A percentile compares a stretch with the other conserved stretches of the same genome.
Conservation (phyloP, 1,140 invertebrate species). For the Thrips palmi region DNA sequence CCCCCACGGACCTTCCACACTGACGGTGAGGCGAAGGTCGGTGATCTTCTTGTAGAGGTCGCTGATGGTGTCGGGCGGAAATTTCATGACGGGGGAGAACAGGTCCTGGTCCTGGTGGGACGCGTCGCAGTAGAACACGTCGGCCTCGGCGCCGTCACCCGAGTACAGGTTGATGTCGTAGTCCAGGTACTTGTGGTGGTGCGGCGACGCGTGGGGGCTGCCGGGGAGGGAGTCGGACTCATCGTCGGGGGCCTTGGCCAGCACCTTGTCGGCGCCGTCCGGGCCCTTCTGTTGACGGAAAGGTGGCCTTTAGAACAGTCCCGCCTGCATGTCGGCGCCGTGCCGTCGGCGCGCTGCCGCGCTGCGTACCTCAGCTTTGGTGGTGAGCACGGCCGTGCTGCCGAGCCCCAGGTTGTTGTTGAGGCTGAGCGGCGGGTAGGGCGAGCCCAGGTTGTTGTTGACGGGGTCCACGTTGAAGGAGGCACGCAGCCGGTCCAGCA, state of each 20-base stretch:
- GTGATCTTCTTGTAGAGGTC: constrained; percentile 34
- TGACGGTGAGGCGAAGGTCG: constrained; percentile 38
- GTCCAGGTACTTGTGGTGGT: too few species aligned
- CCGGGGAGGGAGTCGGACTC: constrained; percentile 37
- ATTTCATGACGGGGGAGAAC: constrained; percentile 22
- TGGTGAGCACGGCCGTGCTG: constrained; percentile 15
- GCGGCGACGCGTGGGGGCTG: constrained; percentile 37
- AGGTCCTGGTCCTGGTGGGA: too few species aligned
- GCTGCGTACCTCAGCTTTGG: constrained; percentile 16
- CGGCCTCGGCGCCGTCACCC: too few species aligned
- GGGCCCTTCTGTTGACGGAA: too few species aligned
- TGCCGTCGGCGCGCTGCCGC: too few species aligned
- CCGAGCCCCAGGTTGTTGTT: constrained; percentile 16
- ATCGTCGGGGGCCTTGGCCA: constrained; percentile 32
- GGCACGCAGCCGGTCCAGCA: constrained; percentile 36
- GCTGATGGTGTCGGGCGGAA: constrained; percentile 29
- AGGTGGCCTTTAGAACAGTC: too few species aligned
- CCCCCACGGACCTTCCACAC: constrained; percentile 32
- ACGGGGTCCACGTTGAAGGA: too few species aligned
- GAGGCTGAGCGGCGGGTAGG: constrained; percentile 9
- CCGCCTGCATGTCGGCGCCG: too few species aligned
- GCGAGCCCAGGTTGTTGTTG: too few species aligned
- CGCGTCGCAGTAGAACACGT: too few species aligned
- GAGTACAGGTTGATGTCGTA: too few species aligned
- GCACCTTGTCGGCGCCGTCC: constrained; percentile 22